phyloP scores from a whole-genome alignment of 2,113 vertebrate genomes.

The Salvelinus namaycush region DNA sequence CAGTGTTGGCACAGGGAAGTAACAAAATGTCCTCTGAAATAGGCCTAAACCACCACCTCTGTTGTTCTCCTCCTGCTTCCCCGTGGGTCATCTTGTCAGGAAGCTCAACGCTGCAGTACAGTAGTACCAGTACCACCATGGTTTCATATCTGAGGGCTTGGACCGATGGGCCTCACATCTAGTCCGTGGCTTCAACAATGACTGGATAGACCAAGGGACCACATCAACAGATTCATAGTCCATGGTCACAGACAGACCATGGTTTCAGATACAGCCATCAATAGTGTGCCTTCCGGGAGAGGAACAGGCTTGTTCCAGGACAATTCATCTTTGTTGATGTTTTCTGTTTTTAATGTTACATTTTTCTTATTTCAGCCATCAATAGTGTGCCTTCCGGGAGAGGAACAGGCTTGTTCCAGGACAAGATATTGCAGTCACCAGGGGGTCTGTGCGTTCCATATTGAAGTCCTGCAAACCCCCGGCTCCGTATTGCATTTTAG shows the following conservation, averaged over 20 bases:
- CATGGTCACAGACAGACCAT: neutral
- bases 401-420: no score
- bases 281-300: neutral
- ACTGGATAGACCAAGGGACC: neutral
- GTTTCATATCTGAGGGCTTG: neutral
- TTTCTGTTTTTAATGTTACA: no score
- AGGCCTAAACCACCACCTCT: neutral
- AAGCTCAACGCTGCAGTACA: neutral
- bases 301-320: neutral
- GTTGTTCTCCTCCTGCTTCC: neutral
- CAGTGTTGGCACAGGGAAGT: conserved; percentile 48
- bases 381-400: no score
- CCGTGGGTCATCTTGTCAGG: neutral
- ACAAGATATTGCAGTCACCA: no score
- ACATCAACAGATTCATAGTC: conserved; percentile 6
- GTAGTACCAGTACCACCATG: conserved; percentile 8
- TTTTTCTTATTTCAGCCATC: no score
- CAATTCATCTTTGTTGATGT: no score
- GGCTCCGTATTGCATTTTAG: neutral
- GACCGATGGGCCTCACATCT: conserved; percentile 5
- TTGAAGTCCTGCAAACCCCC: neutral
- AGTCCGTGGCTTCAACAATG: neutral
- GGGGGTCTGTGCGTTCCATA: neutral
- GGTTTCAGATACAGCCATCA: neutral
- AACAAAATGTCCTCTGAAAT: conserved; percentile 8